Percentiles rank a stretch among this genome's conserved stretches.
phyloP scores from a whole-genome alignment of 2,113 vertebrate species.

The Agapornis roseicollis region DNA sequence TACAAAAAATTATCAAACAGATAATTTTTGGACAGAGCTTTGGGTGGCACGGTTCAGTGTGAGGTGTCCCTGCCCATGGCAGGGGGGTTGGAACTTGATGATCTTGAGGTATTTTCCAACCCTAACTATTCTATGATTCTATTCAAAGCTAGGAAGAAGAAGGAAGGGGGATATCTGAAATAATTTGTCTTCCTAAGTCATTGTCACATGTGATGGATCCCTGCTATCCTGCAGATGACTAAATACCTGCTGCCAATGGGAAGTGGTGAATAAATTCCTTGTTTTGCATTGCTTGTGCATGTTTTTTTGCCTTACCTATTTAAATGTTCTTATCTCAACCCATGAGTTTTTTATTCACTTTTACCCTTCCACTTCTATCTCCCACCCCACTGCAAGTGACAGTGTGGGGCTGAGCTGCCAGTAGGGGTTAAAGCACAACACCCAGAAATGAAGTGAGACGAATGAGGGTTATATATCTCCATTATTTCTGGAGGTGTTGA shows the following conservation, averaged over 20 bases:
- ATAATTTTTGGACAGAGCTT: too few relatives aligned
- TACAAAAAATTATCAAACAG: not conserved
- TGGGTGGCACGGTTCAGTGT: too few relatives aligned
- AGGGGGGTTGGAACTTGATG: too few relatives aligned
- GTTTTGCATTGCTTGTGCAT: not conserved
- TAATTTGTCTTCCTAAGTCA: not conserved
- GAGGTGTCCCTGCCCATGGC: too few relatives aligned
- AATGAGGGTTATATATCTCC: not conserved
- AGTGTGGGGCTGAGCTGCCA: not conserved
- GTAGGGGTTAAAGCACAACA: not conserved
- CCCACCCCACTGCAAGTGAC: not conserved
- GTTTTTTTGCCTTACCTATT: not conserved
- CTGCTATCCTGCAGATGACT: not conserved
- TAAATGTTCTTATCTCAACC: not conserved
- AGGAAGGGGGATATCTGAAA: not conserved
- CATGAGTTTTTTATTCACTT: not conserved
- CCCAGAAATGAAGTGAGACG: not conserved
- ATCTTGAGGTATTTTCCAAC: too few relatives aligned
- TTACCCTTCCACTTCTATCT: not conserved
- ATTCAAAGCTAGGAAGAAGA: not conserved
- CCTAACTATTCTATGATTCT: too few relatives aligned
- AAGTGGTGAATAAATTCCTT: not conserved
- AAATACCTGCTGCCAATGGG: not conserved
- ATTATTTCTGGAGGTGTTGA: not conserved
- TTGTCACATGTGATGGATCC: rapidly evolving